Evolutionary conservation across 2,797 vertebrate genomes (phyloP), one percentile per base, ranked within the genome.

Genomic region (Acipenser oxyrinchus): DNA sequence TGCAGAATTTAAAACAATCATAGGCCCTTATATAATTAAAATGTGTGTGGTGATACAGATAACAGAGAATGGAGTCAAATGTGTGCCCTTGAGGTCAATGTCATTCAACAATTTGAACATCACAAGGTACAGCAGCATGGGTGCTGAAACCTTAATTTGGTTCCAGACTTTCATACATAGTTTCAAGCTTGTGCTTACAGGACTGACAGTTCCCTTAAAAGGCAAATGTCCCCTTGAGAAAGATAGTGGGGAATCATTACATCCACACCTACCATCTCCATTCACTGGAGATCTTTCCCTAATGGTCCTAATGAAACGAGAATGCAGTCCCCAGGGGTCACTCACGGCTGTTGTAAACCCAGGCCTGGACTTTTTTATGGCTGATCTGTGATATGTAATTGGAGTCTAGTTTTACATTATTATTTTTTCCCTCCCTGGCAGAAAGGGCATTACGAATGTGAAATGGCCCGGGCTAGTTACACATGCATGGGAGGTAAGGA

Each of bases 401-500:
- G 60, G 60, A 18, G 60, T 62, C 60, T 62, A 37, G 10, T 62
- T 62, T 62, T 62, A 62, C 60, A 62, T 62, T 62, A 58, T 58
- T 58, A 58, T 58, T 58, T 58, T 58, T 58, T 58, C 48, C 48
- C 12, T 48, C 67, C 62, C 18, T 11, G 7, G 12, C 60, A 62
- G 13, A 62, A 62, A 62, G 60, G 60, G 18, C 60, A 62, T 62
- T 62, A 9, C 15, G 23, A 62, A 62, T 37, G 18, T 23, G 18
- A 48, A 37, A 37, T 9, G 18, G 60, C 18, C 13, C 7, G 10
- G 60, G 9, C 60, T 62, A 62, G 60, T 62, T 62, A 62, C 18
- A 37, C 60, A 62, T 62, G 74, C 11, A 1, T 62, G 68, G 68
- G 73, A 73, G 76, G 77, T 76, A 81, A 60, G 53, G 68, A 70